Base-by-base conservation (phyloP, 2,113 vertebrate genomes). In the Chloroceryle aenea region DNA sequence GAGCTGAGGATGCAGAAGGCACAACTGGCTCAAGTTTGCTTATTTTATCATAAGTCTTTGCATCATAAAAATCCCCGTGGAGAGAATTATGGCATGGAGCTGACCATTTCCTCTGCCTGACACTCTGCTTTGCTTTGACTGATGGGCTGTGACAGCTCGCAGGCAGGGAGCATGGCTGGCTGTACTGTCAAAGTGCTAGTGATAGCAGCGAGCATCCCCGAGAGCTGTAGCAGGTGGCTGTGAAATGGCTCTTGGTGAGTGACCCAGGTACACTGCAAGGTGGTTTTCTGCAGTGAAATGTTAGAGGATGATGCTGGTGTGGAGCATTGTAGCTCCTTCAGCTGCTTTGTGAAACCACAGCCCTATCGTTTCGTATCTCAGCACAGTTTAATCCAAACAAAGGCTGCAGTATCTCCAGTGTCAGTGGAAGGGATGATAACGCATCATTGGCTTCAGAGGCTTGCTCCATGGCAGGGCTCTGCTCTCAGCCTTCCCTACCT, bases 251-350 rank as follows among this genome's bases (percentile, higher is more conserved):
- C 38, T 6, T n/a, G 30, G 52, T 47, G 14, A 69, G 76, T 1
- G 5, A 74, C 26, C 36, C 38, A 7, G 19, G 29, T 19, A 21
- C 0, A 1, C 84, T 15, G 32, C 0, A 0, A 25, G 45, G 43
- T 40, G 9, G 21, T 43, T 74, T 61, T 3, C 0, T 30, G 50
- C 3, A 30, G 23, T 34, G 67, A 56, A 48, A 30, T 4, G 2
- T 43, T 38, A 36, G 1, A 47, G 62, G 25, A 38, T 1, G 11
- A 2, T 1, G n/a, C 21, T 86, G 58, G 7, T 30, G 36, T 69
- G 50, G 59, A 73, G 27, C 15, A 14, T 38, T 17, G 45, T n/a
- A 43, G 86, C 67, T 86, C 36, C 72, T 63, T 52, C 43, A 42
- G 62, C 38, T 22, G 4, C 32, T 14, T 11, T 8, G 26, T 20